phyloP scores from a whole-genome alignment of 2,797 vertebrate species.

The Threskiornis aethiopicus region DNA sequence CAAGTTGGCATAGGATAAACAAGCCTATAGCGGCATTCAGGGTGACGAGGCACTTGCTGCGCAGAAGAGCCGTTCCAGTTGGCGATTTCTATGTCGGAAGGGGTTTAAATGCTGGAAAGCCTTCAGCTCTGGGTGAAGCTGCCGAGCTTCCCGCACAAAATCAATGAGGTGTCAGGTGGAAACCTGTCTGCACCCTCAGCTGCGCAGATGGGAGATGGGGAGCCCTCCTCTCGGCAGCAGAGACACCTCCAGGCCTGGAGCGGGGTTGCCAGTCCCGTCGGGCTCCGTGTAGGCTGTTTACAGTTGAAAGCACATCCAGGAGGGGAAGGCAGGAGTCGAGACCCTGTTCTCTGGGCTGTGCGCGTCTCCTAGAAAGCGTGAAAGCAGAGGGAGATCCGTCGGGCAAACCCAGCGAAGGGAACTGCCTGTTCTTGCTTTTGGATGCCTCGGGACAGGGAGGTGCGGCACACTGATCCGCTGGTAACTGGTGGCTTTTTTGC shows the following conservation, averaged over 20 bases:
- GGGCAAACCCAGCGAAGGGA: not conserved
- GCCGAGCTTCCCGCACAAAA: accelerated
- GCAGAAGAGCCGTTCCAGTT: accelerated
- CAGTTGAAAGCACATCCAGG: not conserved
- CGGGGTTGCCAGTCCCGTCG: accelerated
- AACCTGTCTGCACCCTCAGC: not conserved
- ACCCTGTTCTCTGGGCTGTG: not conserved
- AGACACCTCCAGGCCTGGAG: not conserved
- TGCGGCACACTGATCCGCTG: accelerated
- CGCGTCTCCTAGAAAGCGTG: accelerated
- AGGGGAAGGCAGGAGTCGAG: not conserved
- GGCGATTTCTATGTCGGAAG: accelerated
- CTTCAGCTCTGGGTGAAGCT: not conserved
- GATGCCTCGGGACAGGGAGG: not conserved
- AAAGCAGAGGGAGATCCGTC: not conserved
- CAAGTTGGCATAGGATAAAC: accelerated
- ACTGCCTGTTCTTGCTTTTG: not conserved
- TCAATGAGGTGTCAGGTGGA: not conserved
- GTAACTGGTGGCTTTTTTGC: not conserved
- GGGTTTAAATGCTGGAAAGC: not conserved
- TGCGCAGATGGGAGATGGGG: not conserved
- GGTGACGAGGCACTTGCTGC: not conserved
- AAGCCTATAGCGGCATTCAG: accelerated
- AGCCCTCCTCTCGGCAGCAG: not conserved
- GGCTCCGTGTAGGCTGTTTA: not conserved